These are phyloP conservation scores for Sebastolobus altivelis DNA, from an alignment of 2,797 vertebrate genomes.

Conservation along the genomic window DNA sequence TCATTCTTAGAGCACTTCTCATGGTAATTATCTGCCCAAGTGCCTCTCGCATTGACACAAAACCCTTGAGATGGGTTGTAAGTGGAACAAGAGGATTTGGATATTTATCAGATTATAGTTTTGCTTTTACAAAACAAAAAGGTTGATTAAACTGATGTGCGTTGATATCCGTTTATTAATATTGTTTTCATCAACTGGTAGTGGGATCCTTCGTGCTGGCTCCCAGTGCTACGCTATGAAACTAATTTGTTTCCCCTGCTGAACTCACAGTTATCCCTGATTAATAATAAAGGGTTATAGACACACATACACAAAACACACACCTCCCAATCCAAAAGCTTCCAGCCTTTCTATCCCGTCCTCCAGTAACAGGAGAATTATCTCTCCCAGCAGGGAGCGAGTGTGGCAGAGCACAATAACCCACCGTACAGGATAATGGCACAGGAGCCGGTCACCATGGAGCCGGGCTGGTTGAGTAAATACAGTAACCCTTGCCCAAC, in stretches of 20 bases:
- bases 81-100: slow-evolving; percentile 23
- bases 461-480: slow-evolving; percentile 59
- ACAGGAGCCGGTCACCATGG: slow-evolving; percentile 58
- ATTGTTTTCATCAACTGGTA: slow-evolving; percentile 40
- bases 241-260: slow-evolving; percentile 57
- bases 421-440: slow-evolving; percentile 48
- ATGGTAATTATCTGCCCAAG: slow-evolving; percentile 18
- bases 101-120: slow-evolving; percentile 29
- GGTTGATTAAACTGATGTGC: slow-evolving; percentile 21
- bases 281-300: slow-evolving; percentile 69
- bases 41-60: slow-evolving; percentile 9
- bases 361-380: slow-evolving; percentile 44
- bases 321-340: slow-evolving; percentile 19
- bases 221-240: slow-evolving; percentile 17
- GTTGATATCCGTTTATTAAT: slow-evolving; percentile 26
- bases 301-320: slow-evolving; percentile 33
- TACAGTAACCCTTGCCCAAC: slow-evolving; percentile 43
- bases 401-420: slow-evolving; percentile 34
- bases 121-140: slow-evolving; percentile 30
- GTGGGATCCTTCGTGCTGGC: slow-evolving; percentile 30
- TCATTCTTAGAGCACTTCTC: neutral
- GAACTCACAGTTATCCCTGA: slow-evolving; percentile 54
- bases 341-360: slow-evolving; percentile 25
- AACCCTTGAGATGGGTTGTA: slow-evolving; percentile 1
- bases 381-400: slow-evolving; percentile 39